Evolutionary conservation across 2,888 invertebrate genomes (phyloP).

Genomic region (Choristoneura rosaceana): DNA sequence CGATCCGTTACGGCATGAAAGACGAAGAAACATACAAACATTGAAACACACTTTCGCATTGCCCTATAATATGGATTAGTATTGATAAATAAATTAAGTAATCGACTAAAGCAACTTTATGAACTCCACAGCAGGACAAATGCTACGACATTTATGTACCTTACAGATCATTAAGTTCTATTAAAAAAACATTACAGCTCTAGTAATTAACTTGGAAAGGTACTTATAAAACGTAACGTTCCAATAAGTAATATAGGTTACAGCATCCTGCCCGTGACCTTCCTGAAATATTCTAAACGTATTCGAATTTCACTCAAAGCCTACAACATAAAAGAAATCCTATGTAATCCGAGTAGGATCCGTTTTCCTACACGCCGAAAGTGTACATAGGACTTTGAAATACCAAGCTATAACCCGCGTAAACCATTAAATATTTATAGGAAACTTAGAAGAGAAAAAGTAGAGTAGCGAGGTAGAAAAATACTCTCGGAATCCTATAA

Average conservation of each 20-base stretch:
- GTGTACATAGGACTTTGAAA: not conserved
- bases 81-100: too few species aligned
- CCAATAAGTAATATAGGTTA: slow-evolving; percentile 4
- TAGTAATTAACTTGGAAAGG: not conserved
- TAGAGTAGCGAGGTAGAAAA: slow-evolving; percentile 25
- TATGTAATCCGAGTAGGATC: not conserved
- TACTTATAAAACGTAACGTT: not conserved
- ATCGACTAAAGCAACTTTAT: too few species aligned
- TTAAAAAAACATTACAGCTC: not conserved
- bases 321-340: not conserved
- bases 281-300: not conserved
- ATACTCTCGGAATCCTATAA: not conserved
- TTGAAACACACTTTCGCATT: too few species aligned
- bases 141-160: too few species aligned
- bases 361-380: not conserved
- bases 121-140: too few species aligned
- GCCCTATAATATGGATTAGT: too few species aligned
- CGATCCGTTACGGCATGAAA: too few species aligned
- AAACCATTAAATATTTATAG: slow-evolving; percentile 40
- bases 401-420: slow-evolving; percentile 24
- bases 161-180: too few species aligned
- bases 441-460: slow-evolving; percentile 33
- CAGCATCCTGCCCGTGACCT: slow-evolving; percentile 22
- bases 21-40: too few species aligned
- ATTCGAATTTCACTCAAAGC: not conserved